phyloP scores from a whole-genome alignment of 2,888 invertebrate species.

The Chrysina gloriosa region DNA sequence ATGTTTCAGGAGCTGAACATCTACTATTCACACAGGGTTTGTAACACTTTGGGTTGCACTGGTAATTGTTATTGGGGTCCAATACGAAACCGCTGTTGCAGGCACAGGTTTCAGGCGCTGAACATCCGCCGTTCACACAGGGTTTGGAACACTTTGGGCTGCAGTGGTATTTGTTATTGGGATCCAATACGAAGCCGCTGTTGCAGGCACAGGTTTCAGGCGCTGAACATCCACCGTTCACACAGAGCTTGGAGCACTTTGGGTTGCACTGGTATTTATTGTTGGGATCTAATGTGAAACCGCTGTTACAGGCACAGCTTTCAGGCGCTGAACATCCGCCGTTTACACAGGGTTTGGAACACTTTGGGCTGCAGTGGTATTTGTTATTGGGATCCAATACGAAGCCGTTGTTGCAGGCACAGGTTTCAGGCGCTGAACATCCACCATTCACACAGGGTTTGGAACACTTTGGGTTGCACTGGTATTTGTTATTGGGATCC shows the following conservation, averaged over 20 bases:
- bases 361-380: conserved; percentile 49
- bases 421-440: conserved; percentile 48
- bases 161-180: conserved; percentile 35
- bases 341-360: conserved; percentile 57
- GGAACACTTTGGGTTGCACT: conserved; percentile 45
- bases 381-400: conserved; percentile 52
- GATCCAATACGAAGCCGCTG: conserved; percentile 31
- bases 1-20: conserved; percentile 60
- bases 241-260: conserved; percentile 49
- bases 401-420: conserved; percentile 48
- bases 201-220: conserved; percentile 34
- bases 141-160: conserved; percentile 28
- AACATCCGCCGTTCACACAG: conserved; percentile 42
- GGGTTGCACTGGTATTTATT: conserved; percentile 51
- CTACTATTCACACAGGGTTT: conserved; percentile 64
- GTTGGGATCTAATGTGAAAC: conserved; percentile 42
- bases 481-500: conserved; percentile 43
- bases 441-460: conserved; percentile 40
- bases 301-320: conserved; percentile 48
- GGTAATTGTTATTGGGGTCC: conserved; percentile 47
- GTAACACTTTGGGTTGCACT: conserved; percentile 53
- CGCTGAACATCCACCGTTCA: conserved; percentile 28
- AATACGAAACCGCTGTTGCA: conserved; percentile 44
- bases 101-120: conserved; percentile 37
- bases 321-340: conserved; percentile 59